phyloP scores from a whole-genome alignment of 2,113 vertebrate species.

The Ptyas mucosa region DNA sequence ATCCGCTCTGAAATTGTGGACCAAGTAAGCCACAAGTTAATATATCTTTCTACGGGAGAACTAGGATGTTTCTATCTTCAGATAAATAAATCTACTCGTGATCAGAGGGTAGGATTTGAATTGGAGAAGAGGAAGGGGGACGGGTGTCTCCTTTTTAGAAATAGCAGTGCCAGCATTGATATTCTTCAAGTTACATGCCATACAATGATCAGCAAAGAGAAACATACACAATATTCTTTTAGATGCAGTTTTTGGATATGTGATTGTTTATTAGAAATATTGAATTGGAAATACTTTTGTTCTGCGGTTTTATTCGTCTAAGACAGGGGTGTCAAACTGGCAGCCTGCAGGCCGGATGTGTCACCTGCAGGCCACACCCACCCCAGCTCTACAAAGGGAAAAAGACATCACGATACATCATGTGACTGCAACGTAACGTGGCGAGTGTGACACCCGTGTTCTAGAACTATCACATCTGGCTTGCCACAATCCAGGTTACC shows the following conservation, averaged over 20 bases:
- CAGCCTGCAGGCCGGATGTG: accelerated
- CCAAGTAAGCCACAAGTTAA: background rate
- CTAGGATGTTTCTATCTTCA: background rate
- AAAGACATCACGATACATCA: too few species aligned
- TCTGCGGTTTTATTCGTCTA: background rate
- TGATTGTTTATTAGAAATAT: background rate
- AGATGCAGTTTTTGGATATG: background rate
- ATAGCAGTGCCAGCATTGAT: background rate
- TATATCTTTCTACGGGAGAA: background rate
- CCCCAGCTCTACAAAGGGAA: too few species aligned
- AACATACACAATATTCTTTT: background rate
- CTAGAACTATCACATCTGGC: background rate
- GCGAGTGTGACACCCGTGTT: too few species aligned
- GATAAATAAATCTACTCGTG: background rate
- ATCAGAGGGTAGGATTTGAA: background rate
- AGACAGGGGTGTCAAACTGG: too few species aligned
- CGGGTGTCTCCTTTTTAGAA: background rate
- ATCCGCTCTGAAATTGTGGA: background rate
- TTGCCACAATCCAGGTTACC: background rate
- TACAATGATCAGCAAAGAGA: background rate
- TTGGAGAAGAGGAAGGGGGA: background rate
- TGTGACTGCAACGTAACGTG: too few species aligned
- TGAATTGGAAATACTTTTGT: background rate
- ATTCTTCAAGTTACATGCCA: background rate
- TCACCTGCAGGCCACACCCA: too few species aligned